phyloP scores from a whole-genome alignment of 2,888 invertebrate species.

The Halocaridina rubra region DNA sequence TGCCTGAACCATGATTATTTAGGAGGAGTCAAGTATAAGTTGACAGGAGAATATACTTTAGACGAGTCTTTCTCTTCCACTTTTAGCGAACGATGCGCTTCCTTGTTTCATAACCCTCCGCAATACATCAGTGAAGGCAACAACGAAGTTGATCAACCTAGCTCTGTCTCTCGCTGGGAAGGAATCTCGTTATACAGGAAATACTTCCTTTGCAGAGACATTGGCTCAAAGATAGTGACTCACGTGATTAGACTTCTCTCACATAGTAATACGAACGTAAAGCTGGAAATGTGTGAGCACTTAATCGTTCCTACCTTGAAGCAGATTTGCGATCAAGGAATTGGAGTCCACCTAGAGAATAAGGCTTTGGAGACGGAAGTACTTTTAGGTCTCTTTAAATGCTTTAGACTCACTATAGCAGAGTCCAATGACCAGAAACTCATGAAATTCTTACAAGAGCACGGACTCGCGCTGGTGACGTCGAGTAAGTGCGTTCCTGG shows the following conservation, averaged over 20 bases:
- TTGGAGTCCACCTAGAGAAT: not conserved
- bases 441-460: constrained; percentile 22
- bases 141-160: not conserved
- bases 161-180: constrained; percentile 26
- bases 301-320: constrained; percentile 31
- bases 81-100: not conserved
- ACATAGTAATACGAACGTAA: constrained; percentile 32
- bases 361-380: constrained; percentile 7
- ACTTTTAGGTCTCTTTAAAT: constrained; percentile 26
- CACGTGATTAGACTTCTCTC: constrained; percentile 42
- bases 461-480: constrained; percentile 11
- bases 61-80: constrained; percentile 43
- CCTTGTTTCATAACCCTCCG: not conserved
- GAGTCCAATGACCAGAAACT: constrained; percentile 35
- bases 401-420: constrained; percentile 21
- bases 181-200: constrained; percentile 21
- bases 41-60: constrained; percentile 27
- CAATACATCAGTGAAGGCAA: not conserved
- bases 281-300: constrained; percentile 46
- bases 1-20: constrained; percentile 27
- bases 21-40: not conserved
- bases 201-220: not conserved
- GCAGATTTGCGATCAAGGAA: constrained; percentile 24
- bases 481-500: constrained; percentile 27
- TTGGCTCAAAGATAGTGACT: constrained; percentile 31